These are phyloP conservation scores for Hippocampus mohnikei DNA, from an alignment of 2,113 vertebrate species.

Conservation along the genomic window DNA sequence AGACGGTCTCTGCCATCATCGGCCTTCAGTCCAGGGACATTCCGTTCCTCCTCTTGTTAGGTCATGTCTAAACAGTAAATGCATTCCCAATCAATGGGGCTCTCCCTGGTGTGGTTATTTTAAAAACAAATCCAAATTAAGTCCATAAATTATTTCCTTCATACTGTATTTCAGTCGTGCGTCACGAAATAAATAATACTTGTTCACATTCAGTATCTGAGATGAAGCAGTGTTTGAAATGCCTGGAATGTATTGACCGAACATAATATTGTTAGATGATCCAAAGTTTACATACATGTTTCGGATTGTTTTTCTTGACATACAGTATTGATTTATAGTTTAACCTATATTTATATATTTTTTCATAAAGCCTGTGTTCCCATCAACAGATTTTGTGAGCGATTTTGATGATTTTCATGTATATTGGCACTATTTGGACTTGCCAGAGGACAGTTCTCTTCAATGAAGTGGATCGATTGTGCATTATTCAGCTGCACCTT, in stretches of 20 bases:
- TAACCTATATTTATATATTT: too few relatives aligned
- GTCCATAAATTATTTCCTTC: neutral
- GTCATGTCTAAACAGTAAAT: constrained; percentile 5
- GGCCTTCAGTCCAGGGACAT: constrained; percentile 43
- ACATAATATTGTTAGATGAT: neutral
- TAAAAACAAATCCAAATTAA: constrained; percentile 5
- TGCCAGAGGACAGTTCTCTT: too few relatives aligned
- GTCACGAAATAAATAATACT: neutral
- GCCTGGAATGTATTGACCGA: neutral
- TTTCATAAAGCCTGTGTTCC: too few relatives aligned
- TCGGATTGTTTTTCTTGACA: neutral
- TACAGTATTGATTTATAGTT: neutral
- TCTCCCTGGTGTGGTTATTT: neutral
- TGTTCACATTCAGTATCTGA: constrained; percentile 16
- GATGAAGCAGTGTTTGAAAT: neutral
- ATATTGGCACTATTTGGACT: too few relatives aligned
- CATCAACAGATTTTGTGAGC: too few relatives aligned
- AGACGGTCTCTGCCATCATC: constrained; percentile 30
- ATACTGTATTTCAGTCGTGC: neutral
- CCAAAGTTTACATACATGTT: neutral
- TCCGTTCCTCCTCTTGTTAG: constrained; percentile 54
- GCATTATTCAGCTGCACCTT: too few relatives aligned
- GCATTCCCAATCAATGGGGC: constrained; percentile 9
- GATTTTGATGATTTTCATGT: too few relatives aligned
- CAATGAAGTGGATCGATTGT: too few relatives aligned